A percentile compares a stretch with the other conserved stretches of the same genome.
These are phyloP conservation scores for Lathamus discolor DNA, from an alignment of 2,113 vertebrate species.

Conservation along the genomic window DNA sequence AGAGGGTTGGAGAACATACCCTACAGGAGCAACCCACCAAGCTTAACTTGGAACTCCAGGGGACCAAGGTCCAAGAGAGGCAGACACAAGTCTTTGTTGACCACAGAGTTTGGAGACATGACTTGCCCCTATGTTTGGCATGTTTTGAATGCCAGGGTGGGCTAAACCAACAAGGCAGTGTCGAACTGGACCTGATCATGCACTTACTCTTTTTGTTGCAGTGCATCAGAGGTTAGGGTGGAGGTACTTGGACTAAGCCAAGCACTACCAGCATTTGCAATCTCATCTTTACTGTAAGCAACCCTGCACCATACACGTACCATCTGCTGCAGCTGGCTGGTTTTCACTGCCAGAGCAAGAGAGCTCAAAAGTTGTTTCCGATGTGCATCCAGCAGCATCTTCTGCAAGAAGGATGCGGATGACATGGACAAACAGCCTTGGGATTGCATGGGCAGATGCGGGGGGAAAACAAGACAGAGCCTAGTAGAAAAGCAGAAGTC, in stretches of 20 bases:
- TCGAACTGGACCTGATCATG: accelerated
- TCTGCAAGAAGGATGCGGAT: not conserved
- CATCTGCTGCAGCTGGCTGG: not conserved
- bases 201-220: not conserved
- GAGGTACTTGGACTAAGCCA: not conserved
- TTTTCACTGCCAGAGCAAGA: not conserved
- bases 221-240: not conserved
- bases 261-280: not conserved
- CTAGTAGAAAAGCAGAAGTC: slow-evolving; percentile 42
- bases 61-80: not conserved
- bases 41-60: not conserved
- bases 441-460: not conserved
- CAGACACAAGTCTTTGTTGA: not conserved
- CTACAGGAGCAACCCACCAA: not conserved
- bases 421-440: not conserved
- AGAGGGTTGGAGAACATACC: not conserved
- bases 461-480: not conserved
- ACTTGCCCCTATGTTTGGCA: accelerated
- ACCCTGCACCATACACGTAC: not conserved
- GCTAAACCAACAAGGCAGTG: not conserved
- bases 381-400: not conserved
- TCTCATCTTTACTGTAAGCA: not conserved
- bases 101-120: not conserved
- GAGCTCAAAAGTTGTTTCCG: not conserved
- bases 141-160: not conserved